Evolutionary conservation across 2,797 vertebrate species (phyloP).

Genomic region (Sebastes nivosus): DNA sequence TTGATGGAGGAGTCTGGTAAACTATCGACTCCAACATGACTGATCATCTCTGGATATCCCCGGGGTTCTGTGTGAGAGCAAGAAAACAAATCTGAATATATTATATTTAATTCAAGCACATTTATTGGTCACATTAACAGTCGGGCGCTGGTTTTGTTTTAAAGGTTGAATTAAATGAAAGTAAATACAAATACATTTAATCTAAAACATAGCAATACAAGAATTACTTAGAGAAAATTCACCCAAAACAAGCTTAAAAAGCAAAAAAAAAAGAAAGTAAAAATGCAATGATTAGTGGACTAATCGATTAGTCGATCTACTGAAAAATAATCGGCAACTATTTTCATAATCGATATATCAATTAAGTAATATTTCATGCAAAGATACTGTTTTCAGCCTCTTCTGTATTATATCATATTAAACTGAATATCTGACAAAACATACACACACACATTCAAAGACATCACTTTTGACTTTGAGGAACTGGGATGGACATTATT

Average conservation of each 20-base stretch:
- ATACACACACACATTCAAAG: too few relatives aligned
- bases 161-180: background rate
- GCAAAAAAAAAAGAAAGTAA: background rate
- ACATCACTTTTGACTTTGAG: too few relatives aligned
- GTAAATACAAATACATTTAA: background rate
- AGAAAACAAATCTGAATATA: background rate
- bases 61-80: constrained; percentile 77
- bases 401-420: too few relatives aligned
- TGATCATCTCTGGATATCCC: constrained; percentile 77
- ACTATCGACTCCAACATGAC: constrained; percentile 70
- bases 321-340: too few relatives aligned
- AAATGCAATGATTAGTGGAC: background rate
- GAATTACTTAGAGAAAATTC: background rate
- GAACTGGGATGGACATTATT: too few relatives aligned
- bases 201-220: background rate
- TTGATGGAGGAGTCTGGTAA: constrained; percentile 71
- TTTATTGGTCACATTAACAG: background rate
- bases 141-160: background rate
- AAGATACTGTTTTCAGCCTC: too few relatives aligned
- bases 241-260: background rate
- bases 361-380: too few relatives aligned
- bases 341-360: too few relatives aligned
- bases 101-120: background rate
- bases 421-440: too few relatives aligned
- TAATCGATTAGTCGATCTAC: too few relatives aligned